These are phyloP conservation scores for Microtus oregoni DNA, from an alignment of 2,113 vertebrate species.

Conservation along the genomic window DNA sequence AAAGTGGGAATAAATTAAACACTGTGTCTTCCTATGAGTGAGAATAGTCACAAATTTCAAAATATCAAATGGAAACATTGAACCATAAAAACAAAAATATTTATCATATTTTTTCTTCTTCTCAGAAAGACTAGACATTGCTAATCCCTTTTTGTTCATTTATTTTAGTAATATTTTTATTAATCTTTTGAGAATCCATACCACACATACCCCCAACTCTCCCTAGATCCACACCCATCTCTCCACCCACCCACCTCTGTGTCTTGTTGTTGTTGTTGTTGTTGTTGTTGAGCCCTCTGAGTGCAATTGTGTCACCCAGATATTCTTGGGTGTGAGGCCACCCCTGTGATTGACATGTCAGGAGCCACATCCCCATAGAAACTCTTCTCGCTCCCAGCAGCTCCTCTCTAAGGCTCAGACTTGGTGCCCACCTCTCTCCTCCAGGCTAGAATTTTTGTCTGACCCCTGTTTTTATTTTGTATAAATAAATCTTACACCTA, in stretches of 20 bases:
- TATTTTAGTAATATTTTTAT: not conserved
- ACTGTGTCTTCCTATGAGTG: not conserved
- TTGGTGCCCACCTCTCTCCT: not conserved
- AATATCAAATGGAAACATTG: not conserved
- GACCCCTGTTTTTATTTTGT: not conserved
- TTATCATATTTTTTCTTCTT: not conserved
- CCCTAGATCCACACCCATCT: not conserved
- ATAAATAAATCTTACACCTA: not conserved
- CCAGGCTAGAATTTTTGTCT: not conserved
- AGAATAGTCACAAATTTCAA: not conserved
- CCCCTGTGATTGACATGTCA: not conserved
- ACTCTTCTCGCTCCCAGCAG: not conserved
- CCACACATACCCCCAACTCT: not conserved
- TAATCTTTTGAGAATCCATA: not conserved
- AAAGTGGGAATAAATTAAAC: constrained; percentile 61
- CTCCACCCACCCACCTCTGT: not conserved
- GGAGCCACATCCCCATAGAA: not conserved
- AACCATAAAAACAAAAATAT: constrained; percentile 47
- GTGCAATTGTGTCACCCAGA: not conserved
- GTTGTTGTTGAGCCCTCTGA: not conserved
- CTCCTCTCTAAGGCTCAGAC: not conserved
- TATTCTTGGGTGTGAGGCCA: not conserved
- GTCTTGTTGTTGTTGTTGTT: not conserved
- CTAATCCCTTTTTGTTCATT: not conserved
- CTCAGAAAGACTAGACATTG: not conserved